Percentiles rank a stretch among this genome's conserved stretches.
Evolutionary conservation across 2,113 vertebrate species (phyloP).

Genomic region (Gymnarchus niloticus): DNA sequence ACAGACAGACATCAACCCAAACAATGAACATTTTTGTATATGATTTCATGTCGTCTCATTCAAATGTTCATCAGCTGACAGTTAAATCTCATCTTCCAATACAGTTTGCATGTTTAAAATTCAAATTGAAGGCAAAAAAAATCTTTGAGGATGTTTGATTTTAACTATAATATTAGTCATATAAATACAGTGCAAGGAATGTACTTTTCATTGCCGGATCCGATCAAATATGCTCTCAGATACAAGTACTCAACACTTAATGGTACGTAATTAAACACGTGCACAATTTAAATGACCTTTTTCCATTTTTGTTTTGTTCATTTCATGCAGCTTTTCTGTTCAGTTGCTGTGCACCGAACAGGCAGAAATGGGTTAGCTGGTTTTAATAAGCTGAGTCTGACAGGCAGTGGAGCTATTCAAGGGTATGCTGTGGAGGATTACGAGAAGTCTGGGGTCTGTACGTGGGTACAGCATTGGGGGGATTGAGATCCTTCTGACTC

Average conservation of each 20-base stretch:
- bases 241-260: neutral
- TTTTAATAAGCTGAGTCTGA: neutral
- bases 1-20: neutral
- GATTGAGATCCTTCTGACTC: neutral
- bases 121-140: too few species aligned
- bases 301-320: neutral
- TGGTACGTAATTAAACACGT: neutral
- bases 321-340: neutral
- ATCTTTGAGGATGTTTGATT: neutral
- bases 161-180: neutral
- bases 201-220: neutral
- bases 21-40: neutral
- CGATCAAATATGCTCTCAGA: neutral
- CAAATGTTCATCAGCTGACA: too few species aligned
- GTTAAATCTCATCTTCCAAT: too few species aligned
- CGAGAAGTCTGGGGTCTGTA: neutral
- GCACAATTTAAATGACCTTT: neutral
- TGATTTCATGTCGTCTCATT: neutral
- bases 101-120: too few species aligned
- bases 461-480: neutral
- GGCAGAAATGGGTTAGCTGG: neutral
- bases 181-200: neutral
- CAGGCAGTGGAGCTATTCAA: neutral
- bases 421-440: neutral
- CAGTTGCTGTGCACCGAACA: neutral